Evolutionary conservation across 1,140 invertebrate genomes (phyloP).

Genomic region (Drosophila quadrilineata): DNA sequence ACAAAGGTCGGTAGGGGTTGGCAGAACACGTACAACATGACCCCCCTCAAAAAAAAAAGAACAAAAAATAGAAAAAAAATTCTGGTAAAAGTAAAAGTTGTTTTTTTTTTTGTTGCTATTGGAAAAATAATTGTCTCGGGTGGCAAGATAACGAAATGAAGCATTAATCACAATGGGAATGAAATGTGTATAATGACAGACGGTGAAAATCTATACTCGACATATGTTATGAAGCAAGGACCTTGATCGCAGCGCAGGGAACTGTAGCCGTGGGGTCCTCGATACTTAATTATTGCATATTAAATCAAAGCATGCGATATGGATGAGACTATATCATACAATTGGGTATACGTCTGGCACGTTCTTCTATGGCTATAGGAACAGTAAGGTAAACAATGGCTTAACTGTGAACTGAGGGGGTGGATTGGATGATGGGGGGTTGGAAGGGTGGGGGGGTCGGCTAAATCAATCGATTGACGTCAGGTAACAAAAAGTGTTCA

Average conservation of each 20-base stretch:
- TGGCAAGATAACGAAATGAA: slow-evolving; percentile 9
- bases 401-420: not conserved
- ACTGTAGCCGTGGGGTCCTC: too few species aligned
- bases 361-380: not conserved
- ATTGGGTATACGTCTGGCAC: slow-evolving; percentile 40
- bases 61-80: not conserved
- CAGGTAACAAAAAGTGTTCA: slow-evolving; percentile 44
- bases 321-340: slow-evolving; percentile 47
- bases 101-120: not conserved
- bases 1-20: too few species aligned
- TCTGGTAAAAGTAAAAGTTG: not conserved
- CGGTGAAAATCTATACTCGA: not conserved
- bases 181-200: slow-evolving; percentile 3
- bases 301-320: slow-evolving; percentile 49
- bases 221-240: slow-evolving; percentile 1
- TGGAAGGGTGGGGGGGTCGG: not conserved
- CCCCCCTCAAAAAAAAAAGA: not conserved
- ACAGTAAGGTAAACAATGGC: slow-evolving; percentile 19
- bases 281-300: slow-evolving; percentile 71
- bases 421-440: too few species aligned
- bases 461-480: slow-evolving; percentile 76
- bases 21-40: too few species aligned
- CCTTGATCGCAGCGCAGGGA: slow-evolving; percentile 7
- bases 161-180: slow-evolving; percentile 32
- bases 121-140: slow-evolving; percentile 13